Base-by-base conservation (phyloP, 1,140 invertebrate genomes). In the Babylonia areolata region DNA sequence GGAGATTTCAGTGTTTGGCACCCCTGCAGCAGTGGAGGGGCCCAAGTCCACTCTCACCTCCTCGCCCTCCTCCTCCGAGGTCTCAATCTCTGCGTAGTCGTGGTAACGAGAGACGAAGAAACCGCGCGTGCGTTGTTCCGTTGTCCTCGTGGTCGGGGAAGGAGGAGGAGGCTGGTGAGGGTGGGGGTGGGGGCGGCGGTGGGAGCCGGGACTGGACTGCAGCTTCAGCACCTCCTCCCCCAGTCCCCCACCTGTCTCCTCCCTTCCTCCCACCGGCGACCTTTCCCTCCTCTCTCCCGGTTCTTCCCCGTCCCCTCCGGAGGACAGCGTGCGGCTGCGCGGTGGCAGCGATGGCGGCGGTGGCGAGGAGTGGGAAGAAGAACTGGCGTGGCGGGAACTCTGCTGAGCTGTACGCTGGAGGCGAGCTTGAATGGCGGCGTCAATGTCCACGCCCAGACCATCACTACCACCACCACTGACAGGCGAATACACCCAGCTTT, bases 81-180 rank as follows among this genome's bases (percentile, higher is more conserved):
- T 89, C 5, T 90, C 54, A 78, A 93, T 91, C 88, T 92, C 92
- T 46, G 90, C 90, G 88, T 92, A 92, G 85, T 93, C 92, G 85
- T 92, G 91, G 79, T 90, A 86, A 37, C 88, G 88, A 20, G 91
- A 90, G 64, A 85, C 88, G 42, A 90, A 91, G 73, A 88, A 89
- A 54, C 88, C 84, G 28, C 73, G 79, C 40, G 83, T 71, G n/a
- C n/a, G n/a, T n/a, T n/a, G n/a, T n/a, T n/a, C n/a, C n/a, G n/a
- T n/a, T 12, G 46, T 51, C 9, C 17, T 9, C 17, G 9, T 17
- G 9, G 17, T 12, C 3, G 79, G 46, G n/a, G 81, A 42, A 17
- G 80, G 5, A 23, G 58, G 58, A n/a, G 58, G 28, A 51, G 46
- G 20, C 46, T 11, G 46, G 20, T 6, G 58, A 3, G 42, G 69